Conservation (phyloP, 2,797 vertebrate genomes). For the Cirrhinus molitorella region DNA sequence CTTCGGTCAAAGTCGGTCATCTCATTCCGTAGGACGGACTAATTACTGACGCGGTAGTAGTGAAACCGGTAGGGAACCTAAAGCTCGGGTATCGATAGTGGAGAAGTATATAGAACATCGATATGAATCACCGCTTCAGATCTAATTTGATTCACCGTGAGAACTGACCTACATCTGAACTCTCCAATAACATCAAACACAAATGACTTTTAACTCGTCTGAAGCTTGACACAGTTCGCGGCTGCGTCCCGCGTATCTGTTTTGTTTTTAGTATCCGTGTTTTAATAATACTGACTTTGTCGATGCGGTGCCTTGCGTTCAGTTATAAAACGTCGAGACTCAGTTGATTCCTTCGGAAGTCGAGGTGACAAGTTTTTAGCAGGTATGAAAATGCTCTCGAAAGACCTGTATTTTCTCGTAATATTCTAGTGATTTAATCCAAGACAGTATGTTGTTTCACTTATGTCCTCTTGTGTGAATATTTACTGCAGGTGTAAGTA, state of each 20-base stretch:
- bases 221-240: background rate
- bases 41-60: background rate
- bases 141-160: background rate
- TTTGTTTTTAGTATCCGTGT: background rate
- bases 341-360: background rate
- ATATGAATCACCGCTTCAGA: background rate
- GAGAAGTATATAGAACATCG: background rate
- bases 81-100: background rate
- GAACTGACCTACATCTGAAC: background rate
- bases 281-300: background rate
- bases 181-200: background rate
- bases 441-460: background rate
- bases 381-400: conserved; percentile 5
- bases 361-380: background rate
- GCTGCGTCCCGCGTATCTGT: background rate
- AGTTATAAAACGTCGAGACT: background rate
- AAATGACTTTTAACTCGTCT: background rate
- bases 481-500: background rate
- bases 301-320: background rate
- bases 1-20: background rate
- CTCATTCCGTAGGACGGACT: conserved; percentile 6
- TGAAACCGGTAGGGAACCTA: conserved; percentile 6
- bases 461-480: background rate
- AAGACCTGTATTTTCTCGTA: background rate
- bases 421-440: background rate